Evolutionary conservation across 2,113 vertebrate species (phyloP).

Genomic region (Apteryx mantelli): DNA sequence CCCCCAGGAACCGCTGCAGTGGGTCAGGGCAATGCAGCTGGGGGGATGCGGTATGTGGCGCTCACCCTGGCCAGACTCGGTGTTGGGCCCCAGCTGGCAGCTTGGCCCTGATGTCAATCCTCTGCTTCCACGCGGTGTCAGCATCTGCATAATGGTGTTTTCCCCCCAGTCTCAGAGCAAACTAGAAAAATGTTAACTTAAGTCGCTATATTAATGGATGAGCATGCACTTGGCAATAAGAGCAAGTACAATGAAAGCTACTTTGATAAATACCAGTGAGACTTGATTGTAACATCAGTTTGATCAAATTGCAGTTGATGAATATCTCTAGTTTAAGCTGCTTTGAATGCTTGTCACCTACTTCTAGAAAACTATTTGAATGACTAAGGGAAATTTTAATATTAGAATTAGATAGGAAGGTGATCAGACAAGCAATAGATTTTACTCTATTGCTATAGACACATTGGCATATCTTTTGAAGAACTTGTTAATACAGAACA

Average conservation of each 20-base stretch:
- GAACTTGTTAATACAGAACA: background rate
- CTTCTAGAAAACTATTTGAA: background rate
- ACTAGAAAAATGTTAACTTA: background rate
- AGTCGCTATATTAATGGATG: background rate
- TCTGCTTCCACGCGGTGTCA: fast-evolving
- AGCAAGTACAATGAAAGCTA: background rate
- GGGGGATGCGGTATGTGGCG: background rate
- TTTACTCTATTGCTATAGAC: background rate
- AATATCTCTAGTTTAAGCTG: background rate
- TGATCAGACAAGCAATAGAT: background rate
- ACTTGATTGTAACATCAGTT: background rate
- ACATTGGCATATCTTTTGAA: background rate
- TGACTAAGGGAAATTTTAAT: background rate
- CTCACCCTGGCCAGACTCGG: too few relatives aligned
- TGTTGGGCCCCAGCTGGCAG: background rate
- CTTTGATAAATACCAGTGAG: background rate
- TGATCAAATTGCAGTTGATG: background rate
- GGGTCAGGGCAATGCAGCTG: background rate
- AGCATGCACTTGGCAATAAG: background rate
- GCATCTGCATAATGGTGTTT: background rate
- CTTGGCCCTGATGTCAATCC: background rate
- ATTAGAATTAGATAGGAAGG: background rate
- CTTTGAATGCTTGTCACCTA: background rate
- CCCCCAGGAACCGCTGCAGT: background rate
- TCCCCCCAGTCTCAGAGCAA: background rate